Evolutionary conservation across 2,888 invertebrate species (phyloP).

Genomic region (Cryptocephalus moraei): DNA sequence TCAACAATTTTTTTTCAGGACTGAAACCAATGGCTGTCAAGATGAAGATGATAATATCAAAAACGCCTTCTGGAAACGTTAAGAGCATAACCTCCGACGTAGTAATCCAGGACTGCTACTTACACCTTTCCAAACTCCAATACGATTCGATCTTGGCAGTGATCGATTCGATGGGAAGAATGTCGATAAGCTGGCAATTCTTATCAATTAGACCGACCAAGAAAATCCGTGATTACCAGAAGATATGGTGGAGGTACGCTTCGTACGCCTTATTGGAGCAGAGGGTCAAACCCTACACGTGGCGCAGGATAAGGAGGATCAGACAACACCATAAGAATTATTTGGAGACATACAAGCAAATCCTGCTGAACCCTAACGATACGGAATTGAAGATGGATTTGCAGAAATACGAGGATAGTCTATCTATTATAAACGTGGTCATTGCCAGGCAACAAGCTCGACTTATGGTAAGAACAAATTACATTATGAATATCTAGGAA

Average conservation of each 20-base stretch:
- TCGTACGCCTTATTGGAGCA: conserved; percentile 61
- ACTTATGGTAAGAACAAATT: conserved; percentile 57
- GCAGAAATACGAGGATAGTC: conserved; percentile 62
- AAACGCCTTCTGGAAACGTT: conserved; percentile 41
- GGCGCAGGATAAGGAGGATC: conserved; percentile 58
- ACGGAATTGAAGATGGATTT: conserved; percentile 63
- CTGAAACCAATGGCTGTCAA: conserved; percentile 69
- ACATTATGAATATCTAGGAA: no score
- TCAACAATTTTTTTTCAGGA: conserved; percentile 51
- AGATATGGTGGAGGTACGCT: conserved; percentile 70
- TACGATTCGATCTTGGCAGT: conserved; percentile 52
- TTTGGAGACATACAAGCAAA: conserved; percentile 59
- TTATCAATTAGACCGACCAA: conserved; percentile 28
- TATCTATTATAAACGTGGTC: conserved; percentile 64
- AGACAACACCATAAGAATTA: conserved; percentile 60
- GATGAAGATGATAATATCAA: conserved; percentile 63
- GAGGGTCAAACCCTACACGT: conserved; percentile 62
- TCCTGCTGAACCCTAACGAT: conserved; percentile 59
- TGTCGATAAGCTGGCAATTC: conserved; percentile 54
- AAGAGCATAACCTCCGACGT: conserved; percentile 57
- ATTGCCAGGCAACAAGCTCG: conserved; percentile 73
- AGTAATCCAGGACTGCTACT: conserved; percentile 62
- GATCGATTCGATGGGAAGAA: conserved; percentile 49
- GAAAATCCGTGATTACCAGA: conserved; percentile 44
- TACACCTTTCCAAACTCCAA: conserved; percentile 57